phyloP scores from a whole-genome alignment of 2,113 vertebrate genomes.

The Regulus satrapa region DNA sequence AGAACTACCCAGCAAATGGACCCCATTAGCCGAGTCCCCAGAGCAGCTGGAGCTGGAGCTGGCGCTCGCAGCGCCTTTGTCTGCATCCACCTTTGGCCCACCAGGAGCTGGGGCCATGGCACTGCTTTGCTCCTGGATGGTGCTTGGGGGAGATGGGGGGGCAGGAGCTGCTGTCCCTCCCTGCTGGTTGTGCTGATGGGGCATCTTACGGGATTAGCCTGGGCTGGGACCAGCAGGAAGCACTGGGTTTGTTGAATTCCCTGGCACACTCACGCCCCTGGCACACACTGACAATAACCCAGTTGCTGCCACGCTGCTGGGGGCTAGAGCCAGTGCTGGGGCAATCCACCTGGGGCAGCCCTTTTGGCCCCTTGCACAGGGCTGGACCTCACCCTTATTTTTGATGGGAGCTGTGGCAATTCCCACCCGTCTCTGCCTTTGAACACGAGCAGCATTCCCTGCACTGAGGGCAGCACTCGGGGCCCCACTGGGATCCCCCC shows the following conservation, averaged over 20 bases:
- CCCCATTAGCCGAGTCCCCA: not conserved
- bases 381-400: not conserved
- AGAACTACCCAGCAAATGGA: slow-evolving; percentile 32
- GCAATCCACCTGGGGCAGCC: not conserved
- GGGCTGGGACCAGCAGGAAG: not conserved
- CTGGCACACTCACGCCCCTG: not conserved
- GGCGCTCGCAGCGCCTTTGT: not conserved
- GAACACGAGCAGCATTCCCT: not conserved
- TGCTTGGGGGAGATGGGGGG: not conserved
- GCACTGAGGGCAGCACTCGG: rapidly evolving
- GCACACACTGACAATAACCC: not conserved
- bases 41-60: not conserved
- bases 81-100: not conserved
- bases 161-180: not conserved
- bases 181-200: not conserved
- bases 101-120: not conserved
- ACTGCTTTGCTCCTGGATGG: not conserved
- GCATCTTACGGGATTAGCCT: not conserved
- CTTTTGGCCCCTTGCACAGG: not conserved
- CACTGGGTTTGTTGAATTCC: not conserved
- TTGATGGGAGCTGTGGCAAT: not conserved
- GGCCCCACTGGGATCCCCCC: not conserved
- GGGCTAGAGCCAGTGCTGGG: not conserved
- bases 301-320: rapidly evolving
- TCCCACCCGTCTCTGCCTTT: not conserved